Conservation (phyloP, 2,888 invertebrate species). For the Pollenia labialis region DNA sequence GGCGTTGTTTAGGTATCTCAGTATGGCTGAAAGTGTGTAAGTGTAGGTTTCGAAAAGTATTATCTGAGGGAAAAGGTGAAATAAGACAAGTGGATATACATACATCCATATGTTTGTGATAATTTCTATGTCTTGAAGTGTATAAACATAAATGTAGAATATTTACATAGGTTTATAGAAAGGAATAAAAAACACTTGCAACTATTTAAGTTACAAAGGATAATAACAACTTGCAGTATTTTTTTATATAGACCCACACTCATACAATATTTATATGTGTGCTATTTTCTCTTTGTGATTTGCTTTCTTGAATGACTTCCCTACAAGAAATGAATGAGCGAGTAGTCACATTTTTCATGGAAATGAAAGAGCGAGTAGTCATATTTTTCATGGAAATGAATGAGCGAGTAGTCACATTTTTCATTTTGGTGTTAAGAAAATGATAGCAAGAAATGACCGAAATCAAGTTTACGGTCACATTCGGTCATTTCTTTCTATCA, state of each 20-base stretch:
- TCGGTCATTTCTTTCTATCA: no score
- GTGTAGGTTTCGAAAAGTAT: slow-evolving; percentile 6
- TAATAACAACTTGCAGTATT: slow-evolving; percentile 34
- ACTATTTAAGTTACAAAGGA: slow-evolving; percentile 31
- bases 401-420: no score
- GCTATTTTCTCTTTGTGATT: neutral
- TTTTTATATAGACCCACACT: no score
- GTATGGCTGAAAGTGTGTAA: slow-evolving; percentile 2
- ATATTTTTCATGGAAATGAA: no score
- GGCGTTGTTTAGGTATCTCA: neutral
- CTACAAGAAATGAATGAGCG: no score
- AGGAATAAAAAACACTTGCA: neutral
- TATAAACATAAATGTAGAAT: neutral
- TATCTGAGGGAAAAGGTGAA: slow-evolving; percentile 5
- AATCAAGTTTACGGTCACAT: no score
- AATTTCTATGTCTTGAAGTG: neutral
- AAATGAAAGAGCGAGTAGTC: no score
- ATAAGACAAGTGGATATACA: slow-evolving; percentile 14
- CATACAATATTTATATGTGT: no score
- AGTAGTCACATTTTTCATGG: no score
- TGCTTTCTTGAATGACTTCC: neutral
- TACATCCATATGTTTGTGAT: no score
- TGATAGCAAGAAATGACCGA: no score
- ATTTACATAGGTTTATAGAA: neutral
- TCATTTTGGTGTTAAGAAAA: no score